These are phyloP conservation scores for Xestoiulus laeticollis DNA, from an alignment of 2,888 invertebrate species.

Conservation along the genomic window DNA sequence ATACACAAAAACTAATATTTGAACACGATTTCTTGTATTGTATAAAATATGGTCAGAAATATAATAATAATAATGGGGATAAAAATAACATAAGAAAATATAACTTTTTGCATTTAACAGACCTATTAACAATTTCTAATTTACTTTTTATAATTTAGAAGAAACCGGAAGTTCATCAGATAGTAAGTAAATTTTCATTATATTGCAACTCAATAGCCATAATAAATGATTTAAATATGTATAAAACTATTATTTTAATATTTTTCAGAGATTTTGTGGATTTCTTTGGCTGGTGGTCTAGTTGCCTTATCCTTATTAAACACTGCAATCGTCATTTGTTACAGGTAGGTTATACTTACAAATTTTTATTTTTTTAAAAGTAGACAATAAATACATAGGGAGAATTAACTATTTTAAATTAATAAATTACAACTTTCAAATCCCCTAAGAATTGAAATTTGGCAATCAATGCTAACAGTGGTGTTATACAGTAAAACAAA, in stretches of 20 bases:
- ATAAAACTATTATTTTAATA: background rate
- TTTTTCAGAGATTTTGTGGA: slow-evolving; percentile 15
- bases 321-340: background rate
- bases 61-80: too few relatives aligned
- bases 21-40: too few relatives aligned
- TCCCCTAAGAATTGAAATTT: too few relatives aligned
- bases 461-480: background rate
- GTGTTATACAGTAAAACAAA: background rate
- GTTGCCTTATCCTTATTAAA: background rate
- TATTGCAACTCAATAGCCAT: background rate
- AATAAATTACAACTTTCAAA: background rate
- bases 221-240: background rate
- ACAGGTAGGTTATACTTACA: background rate
- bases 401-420: background rate
- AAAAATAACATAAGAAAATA: too few relatives aligned
- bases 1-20: too few relatives aligned
- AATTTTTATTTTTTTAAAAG: too few relatives aligned
- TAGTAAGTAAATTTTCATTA: background rate
- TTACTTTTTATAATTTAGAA: background rate
- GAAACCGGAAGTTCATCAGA: background rate
- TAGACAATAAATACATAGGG: too few relatives aligned
- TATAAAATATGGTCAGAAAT: too few relatives aligned
- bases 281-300: background rate
- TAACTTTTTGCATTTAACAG: too few relatives aligned
- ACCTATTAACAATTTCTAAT: background rate